Percentiles rank a stretch among this genome's conserved stretches.
Evolutionary conservation across 2,888 invertebrate genomes (phyloP).

Genomic region (Thera obeliscata): DNA sequence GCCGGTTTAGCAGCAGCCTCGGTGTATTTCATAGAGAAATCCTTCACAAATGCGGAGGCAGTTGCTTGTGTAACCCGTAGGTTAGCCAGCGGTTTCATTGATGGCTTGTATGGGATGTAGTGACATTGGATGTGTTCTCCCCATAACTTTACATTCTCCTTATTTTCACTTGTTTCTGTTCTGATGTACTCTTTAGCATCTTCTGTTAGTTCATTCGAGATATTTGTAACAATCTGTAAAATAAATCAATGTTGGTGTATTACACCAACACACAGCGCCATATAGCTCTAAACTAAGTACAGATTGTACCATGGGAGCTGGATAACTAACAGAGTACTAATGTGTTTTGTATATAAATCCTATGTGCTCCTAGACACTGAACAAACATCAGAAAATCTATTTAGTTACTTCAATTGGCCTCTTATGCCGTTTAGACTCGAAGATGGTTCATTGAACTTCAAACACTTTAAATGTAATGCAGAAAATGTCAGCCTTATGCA

Average conservation of each 20-base stretch:
- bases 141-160: conserved; percentile 72
- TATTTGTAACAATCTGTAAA: conserved; percentile 75
- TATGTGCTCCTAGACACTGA: too few species aligned
- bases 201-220: conserved; percentile 76
- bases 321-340: not conserved
- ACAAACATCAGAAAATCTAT: too few species aligned
- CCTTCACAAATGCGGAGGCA: conserved; percentile 68
- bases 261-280: not conserved
- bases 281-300: not conserved
- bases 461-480: too few species aligned
- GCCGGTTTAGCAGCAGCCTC: conserved; percentile 43
- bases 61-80: conserved; percentile 67
- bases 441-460: too few species aligned
- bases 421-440: too few species aligned
- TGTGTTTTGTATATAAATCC: too few species aligned
- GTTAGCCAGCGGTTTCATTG: conserved; percentile 68
- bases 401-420: too few species aligned
- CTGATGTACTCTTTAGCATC: conserved; percentile 76
- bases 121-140: conserved; percentile 75
- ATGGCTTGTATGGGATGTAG: conserved; percentile 69
- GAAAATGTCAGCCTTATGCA: too few species aligned
- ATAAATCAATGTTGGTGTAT: conserved; percentile 1
- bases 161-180: conserved; percentile 60
- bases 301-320: not conserved
- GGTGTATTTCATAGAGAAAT: conserved; percentile 81